Base-by-base conservation (phyloP, 2,113 vertebrate genomes). In the Colinus virginianus region DNA sequence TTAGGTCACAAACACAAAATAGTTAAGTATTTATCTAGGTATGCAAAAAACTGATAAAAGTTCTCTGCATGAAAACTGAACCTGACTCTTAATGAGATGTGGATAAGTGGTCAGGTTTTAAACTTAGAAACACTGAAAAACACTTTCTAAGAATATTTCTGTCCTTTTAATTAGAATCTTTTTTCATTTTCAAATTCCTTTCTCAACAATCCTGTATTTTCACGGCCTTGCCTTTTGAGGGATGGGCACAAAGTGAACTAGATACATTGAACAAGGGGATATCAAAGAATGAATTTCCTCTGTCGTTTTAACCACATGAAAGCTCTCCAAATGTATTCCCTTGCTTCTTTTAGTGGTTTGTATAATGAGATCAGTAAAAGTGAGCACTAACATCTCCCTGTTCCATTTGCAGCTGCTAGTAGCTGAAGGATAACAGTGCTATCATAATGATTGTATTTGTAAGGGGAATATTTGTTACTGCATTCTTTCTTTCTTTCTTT, bases 361-460 rank as follows among this genome's bases (percentile, higher is more conserved):
- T 94, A 96, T 97, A 97, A 97, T 95, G 93, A 97, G 96, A 97
- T 97, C 88, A 96, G 94, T 96, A 92, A 93, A 97, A 94, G 90
- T 86, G 96, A 96, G 90, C 81, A 91, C 88, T 97, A 95, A 89
- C 74, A 94, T 95, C 85, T 95, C 90, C 74, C 79, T 88, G 78
- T 95, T 97, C 90, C 91, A 84, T 96, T 95, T 94, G 89, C 93
- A 91, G 87, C 68, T 97, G 70, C 84, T 88, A 94, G 92, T 84
- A 94, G 95, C 86, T 95, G 92, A 91, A 97, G 72, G 80, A 61
- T 85, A 78, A 91, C 95, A 84, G 83, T 72, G 77, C 74, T 90
- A 79, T 84, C 96, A 90, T 94, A 95, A 95, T 94, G 91, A 83
- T 93, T 96, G 70, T 86, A 25, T 96, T 95, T 96, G 91, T 95